Percentiles rank a stretch among this genome's conserved stretches.
Evolutionary conservation across 2,888 invertebrate species (phyloP).

Genomic region (Drosophila macrothrix): DNA sequence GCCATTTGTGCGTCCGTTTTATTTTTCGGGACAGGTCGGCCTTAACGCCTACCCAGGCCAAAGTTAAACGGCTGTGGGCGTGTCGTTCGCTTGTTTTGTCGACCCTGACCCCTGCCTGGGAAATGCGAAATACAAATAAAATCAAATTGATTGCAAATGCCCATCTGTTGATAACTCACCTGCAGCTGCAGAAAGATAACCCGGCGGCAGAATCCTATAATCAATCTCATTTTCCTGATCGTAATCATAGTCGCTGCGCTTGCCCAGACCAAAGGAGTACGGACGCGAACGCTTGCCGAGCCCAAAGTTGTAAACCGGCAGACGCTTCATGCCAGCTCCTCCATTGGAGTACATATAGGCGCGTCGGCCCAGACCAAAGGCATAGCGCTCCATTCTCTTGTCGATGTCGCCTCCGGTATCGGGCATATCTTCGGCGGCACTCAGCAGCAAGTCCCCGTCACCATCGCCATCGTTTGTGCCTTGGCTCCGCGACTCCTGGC

Average conservation of each 20-base stretch:
- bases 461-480: constrained; percentile 37
- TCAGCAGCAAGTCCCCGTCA: constrained; percentile 43
- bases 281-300: constrained; percentile 84
- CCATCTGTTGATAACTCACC: constrained; percentile 36
- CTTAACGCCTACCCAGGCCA: constrained; percentile 87
- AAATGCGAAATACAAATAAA: neutral
- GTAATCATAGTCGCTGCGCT: constrained; percentile 79
- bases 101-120: constrained; percentile 40
- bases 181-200: constrained; percentile 41
- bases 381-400: constrained; percentile 88
- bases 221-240: constrained; percentile 74
- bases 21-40: neutral
- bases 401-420: constrained; percentile 73
- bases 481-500: constrained; percentile 44
- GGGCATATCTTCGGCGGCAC: constrained; percentile 50
- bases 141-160: neutral
- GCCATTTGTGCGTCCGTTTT: constrained; percentile 24
- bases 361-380: constrained; percentile 90
- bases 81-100: constrained; percentile 72
- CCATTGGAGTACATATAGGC: constrained; percentile 85
- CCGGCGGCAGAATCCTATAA: constrained; percentile 53
- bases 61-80: constrained; percentile 86
- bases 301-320: constrained; percentile 85
- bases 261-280: constrained; percentile 85
- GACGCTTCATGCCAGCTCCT: constrained; percentile 83